These are phyloP conservation scores for Pristionchus exspectatus DNA, from an alignment of 2,888 invertebrate genomes.

Conservation along the genomic window DNA sequence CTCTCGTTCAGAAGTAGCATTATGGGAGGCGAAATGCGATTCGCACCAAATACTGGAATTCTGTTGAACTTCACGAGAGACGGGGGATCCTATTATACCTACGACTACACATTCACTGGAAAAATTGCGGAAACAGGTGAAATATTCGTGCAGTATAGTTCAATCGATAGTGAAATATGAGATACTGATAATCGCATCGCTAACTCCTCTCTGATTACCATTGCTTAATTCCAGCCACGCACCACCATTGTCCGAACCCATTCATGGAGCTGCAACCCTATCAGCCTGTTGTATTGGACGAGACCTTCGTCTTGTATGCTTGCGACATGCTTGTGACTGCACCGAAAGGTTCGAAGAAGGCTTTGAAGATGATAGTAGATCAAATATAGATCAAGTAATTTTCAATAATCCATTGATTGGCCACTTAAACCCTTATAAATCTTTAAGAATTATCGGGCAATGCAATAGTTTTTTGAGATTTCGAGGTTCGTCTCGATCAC, in stretches of 20 bases:
- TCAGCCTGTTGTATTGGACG: background rate
- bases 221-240: background rate
- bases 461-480: background rate
- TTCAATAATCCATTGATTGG: background rate
- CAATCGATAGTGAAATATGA: too few species aligned
- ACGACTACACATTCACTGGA: background rate
- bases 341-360: background rate
- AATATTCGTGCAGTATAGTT: background rate
- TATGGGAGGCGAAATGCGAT: background rate
- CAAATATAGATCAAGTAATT: too few species aligned
- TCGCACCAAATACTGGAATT: background rate
- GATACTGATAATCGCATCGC: too few species aligned
- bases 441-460: background rate
- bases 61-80: background rate
- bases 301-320: background rate
- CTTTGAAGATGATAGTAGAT: too few species aligned
- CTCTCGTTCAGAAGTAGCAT: background rate
- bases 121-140: background rate
- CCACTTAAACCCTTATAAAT: background rate
- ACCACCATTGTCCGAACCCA: background rate
- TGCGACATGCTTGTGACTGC: background rate
- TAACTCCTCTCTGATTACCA: too few species aligned
- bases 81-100: background rate
- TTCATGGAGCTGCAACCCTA: background rate
- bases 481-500: background rate